Conservation (phyloP, 2,888 invertebrate species). For the Melieria picta region DNA sequence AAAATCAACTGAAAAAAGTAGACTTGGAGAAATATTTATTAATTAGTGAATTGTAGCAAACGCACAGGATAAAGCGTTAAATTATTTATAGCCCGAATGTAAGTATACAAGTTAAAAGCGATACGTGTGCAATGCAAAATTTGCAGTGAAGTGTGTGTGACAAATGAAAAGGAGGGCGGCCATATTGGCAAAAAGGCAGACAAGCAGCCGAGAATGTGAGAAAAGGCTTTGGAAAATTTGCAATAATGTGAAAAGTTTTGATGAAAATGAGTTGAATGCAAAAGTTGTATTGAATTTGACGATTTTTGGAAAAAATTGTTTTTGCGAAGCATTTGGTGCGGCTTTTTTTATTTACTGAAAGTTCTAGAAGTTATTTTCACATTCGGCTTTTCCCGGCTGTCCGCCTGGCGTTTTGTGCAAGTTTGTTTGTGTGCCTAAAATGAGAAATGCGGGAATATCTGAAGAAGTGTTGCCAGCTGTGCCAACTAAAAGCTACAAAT, state of each 20-base stretch:
- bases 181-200: conserved; percentile 49
- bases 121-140: conserved; percentile 26
- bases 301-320: neutral
- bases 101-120: conserved; percentile 36
- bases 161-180: conserved; percentile 41
- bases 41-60: neutral
- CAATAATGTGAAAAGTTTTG: neutral
- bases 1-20: conserved; percentile 1
- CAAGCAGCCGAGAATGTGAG: neutral
- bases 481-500: neutral
- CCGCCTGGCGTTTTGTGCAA: neutral
- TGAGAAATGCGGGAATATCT: too few relatives aligned
- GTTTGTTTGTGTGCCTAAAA: too few relatives aligned
- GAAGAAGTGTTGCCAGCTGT: neutral
- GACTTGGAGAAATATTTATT: conserved; percentile 11
- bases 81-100: conserved; percentile 31
- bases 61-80: conserved; percentile 8
- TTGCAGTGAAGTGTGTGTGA: conserved; percentile 7
- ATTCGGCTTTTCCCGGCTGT: neutral
- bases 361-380: neutral
- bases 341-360: neutral
- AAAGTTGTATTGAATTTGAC: neutral
- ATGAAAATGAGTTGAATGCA: neutral
- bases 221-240: neutral
- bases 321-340: neutral